These are phyloP conservation scores for Eustalomyia histrio DNA, from an alignment of 2,888 invertebrate species.

Conservation along the genomic window DNA sequence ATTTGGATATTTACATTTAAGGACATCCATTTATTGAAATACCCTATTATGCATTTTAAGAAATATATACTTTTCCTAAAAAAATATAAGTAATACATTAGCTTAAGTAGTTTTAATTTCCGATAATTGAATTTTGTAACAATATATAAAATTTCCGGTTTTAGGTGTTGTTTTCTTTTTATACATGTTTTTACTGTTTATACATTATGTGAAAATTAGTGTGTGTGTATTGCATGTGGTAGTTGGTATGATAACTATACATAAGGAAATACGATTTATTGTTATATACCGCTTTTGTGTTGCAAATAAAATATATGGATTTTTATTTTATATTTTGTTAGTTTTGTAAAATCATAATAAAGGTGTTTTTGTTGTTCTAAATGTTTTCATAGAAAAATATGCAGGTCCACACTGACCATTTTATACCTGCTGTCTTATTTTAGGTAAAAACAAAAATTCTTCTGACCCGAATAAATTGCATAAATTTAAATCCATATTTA, in stretches of 20 bases:
- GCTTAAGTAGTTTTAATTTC: conserved; percentile 14
- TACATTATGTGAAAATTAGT: too few species aligned
- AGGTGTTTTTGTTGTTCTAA: not conserved
- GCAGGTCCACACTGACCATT: too few species aligned
- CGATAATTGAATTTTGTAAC: not conserved
- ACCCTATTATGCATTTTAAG: not conserved
- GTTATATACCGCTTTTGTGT: conserved; percentile 12
- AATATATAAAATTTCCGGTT: not conserved
- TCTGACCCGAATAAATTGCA: too few species aligned
- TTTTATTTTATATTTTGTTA: not conserved
- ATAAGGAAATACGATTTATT: conserved; percentile 17
- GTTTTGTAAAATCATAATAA: not conserved
- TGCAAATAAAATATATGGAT: not conserved
- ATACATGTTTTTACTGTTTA: conserved; percentile 8
- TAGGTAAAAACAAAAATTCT: too few species aligned
- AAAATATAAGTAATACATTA: too few species aligned
- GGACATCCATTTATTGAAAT: too few species aligned
- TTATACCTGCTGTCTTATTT: too few species aligned
- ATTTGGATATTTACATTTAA: too few species aligned
- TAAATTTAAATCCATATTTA: too few species aligned
- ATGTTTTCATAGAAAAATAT: not conserved
- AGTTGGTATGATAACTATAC: conserved; percentile 18
- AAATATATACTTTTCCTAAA: too few species aligned
- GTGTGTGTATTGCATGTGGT: not conserved
- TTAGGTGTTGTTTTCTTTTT: not conserved